These are phyloP conservation scores for Andricus quercusramuli DNA, from an alignment of 2,888 invertebrate species.

Conservation along the genomic window DNA sequence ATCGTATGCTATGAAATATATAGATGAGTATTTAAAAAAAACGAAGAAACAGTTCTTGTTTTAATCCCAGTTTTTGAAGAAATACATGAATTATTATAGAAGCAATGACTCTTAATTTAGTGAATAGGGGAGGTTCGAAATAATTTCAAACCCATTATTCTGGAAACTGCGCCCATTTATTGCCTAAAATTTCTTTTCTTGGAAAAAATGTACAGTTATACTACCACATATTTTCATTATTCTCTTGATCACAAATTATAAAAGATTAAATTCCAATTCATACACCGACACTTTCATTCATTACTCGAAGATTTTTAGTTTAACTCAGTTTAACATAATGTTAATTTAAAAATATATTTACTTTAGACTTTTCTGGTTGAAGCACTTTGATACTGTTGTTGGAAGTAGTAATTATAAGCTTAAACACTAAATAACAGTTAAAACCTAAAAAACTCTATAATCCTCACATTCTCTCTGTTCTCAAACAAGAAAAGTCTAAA, in stretches of 20 bases:
- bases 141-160: background rate
- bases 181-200: constrained; percentile 19
- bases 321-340: background rate
- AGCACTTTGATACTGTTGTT: background rate
- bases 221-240: constrained; percentile 8
- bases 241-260: constrained; percentile 12
- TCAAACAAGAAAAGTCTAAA: background rate
- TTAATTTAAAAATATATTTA: background rate
- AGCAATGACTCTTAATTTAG: background rate
- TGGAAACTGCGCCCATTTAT: constrained; percentile 22
- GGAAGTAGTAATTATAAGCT: constrained; percentile 27
- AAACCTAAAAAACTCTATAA: constrained; percentile 15
- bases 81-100: background rate
- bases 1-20: background rate
- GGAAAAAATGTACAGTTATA: constrained; percentile 27
- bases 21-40: background rate
- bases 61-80: background rate
- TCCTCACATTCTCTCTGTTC: background rate
- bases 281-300: background rate
- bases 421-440: constrained; percentile 40
- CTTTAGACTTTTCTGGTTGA: background rate
- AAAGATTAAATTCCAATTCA: constrained; percentile 8
- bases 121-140: background rate
- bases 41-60: background rate
- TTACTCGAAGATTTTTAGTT: background rate